phyloP scores from a whole-genome alignment of 2,888 invertebrate species.

The Ferrisia virgata region DNA sequence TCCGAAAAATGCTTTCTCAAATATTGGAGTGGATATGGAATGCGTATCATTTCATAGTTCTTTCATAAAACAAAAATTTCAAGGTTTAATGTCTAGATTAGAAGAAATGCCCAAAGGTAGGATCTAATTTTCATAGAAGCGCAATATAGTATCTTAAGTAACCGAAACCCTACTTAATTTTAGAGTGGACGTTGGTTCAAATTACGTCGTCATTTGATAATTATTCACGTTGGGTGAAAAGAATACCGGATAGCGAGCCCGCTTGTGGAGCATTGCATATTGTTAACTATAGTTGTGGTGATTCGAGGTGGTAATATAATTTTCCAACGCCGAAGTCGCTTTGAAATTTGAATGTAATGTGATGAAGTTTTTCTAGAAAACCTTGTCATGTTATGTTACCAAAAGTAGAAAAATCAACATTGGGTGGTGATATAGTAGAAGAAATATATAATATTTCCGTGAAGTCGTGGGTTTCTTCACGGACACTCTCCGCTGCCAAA shows the following conservation, averaged over 20 bases:
- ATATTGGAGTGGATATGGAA: conserved; percentile 17
- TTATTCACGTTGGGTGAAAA: conserved; percentile 52
- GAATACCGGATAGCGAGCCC: conserved; percentile 54
- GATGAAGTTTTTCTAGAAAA: not conserved
- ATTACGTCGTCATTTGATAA: conserved; percentile 53
- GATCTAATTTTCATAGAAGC: not conserved
- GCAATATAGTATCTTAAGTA: too few species aligned
- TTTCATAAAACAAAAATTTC: conserved; percentile 42
- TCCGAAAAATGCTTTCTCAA: not conserved
- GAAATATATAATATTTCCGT: not conserved
- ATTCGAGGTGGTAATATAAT: not conserved
- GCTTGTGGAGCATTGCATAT: conserved; percentile 54
- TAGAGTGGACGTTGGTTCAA: conserved; percentile 65
- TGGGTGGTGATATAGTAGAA: not conserved
- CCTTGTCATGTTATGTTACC: conserved; percentile 35
- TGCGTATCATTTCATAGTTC: conserved; percentile 46
- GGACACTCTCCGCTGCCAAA: not conserved
- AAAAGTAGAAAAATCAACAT: not conserved
- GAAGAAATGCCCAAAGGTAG: conserved; percentile 47
- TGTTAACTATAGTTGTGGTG: conserved; percentile 47
- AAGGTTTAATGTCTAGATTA: conserved; percentile 47
- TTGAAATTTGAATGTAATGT: not conserved
- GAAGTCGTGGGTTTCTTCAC: not conserved
- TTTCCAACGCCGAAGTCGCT: not conserved
- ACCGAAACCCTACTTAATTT: too few species aligned